phyloP scores from a whole-genome alignment of 2,797 vertebrate genomes.

The Myiotriccus ornatus region DNA sequence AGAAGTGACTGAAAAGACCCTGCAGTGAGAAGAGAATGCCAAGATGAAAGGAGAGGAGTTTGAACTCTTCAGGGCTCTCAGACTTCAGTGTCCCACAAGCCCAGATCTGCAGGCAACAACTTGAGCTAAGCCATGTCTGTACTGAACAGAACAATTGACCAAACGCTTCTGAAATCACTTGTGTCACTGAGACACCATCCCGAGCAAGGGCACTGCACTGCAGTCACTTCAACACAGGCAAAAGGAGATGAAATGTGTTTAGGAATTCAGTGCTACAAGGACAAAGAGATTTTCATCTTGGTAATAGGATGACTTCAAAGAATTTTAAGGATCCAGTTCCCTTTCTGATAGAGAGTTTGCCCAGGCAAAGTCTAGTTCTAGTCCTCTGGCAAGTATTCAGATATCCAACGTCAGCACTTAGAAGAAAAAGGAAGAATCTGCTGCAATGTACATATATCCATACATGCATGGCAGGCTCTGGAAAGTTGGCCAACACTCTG shows the following conservation, averaged over 20 bases:
- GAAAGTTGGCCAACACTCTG: neutral
- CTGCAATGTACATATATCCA: neutral
- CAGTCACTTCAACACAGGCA: neutral
- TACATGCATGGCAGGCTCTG: neutral
- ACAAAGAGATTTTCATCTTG: neutral
- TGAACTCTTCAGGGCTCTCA: neutral
- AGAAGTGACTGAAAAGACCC: neutral
- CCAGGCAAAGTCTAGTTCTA: neutral
- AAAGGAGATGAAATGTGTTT: neutral
- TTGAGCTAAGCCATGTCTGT: neutral
- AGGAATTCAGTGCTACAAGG: neutral
- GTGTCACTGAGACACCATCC: neutral
- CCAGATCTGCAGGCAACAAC: neutral
- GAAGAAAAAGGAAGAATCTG: neutral
- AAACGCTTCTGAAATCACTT: neutral
- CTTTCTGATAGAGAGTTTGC: neutral
- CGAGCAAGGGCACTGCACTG: neutral
- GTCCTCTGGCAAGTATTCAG: neutral
- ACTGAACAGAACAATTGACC: neutral
- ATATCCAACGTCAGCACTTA: neutral
- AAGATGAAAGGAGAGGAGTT: conserved; percentile 1
- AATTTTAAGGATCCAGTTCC: neutral
- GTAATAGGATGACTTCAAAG: neutral
- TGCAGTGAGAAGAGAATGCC: neutral
- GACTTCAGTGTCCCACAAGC: neutral